phyloP scores from a whole-genome alignment of 2,888 invertebrate species.

The Ferdinandea cuprea region DNA sequence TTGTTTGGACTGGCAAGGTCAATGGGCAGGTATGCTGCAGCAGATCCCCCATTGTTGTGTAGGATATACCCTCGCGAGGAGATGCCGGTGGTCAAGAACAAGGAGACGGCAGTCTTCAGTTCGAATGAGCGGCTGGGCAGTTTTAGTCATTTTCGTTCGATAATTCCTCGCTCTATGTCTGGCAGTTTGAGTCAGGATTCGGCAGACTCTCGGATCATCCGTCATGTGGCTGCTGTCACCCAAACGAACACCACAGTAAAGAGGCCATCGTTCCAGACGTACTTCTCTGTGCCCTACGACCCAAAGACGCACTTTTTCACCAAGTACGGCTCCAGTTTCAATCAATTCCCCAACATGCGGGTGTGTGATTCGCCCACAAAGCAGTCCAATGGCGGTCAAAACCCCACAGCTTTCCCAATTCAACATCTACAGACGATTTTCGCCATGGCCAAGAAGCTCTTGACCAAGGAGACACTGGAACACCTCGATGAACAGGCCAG shows the following conservation, averaged over 20 bases:
- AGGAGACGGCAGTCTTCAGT: slow-evolving; percentile 79
- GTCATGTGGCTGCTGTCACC: slow-evolving; percentile 74
- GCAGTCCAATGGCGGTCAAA: slow-evolving; percentile 85
- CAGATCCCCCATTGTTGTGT: slow-evolving; percentile 91
- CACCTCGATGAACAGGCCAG: slow-evolving; percentile 93
- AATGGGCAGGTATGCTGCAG: slow-evolving; percentile 93
- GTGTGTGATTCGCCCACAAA: slow-evolving; percentile 89
- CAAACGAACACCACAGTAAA: slow-evolving; percentile 61
- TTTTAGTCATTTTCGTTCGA: slow-evolving; percentile 91
- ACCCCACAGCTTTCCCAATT: slow-evolving; percentile 83
- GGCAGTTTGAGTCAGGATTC: slow-evolving; percentile 89
- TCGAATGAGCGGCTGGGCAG: slow-evolving; percentile 86
- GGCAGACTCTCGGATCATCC: slow-evolving; percentile 81
- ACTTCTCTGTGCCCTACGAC: slow-evolving; percentile 89
- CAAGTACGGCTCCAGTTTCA: slow-evolving; percentile 96
- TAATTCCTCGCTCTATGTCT: slow-evolving; percentile 95
- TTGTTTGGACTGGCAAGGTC: slow-evolving; percentile 95
- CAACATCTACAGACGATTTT: slow-evolving; percentile 92
- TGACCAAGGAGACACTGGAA: slow-evolving; percentile 92
- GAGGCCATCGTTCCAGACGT: slow-evolving; percentile 82
- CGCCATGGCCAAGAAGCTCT: slow-evolving; percentile 91
- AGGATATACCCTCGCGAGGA: slow-evolving; percentile 92
- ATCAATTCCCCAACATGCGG: slow-evolving; percentile 93
- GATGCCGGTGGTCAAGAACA: slow-evolving; percentile 83
- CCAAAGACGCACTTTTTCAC: slow-evolving; percentile 94